These are phyloP conservation scores for Diaphora mendica DNA, from an alignment of 2,888 invertebrate genomes.

Conservation along the genomic window DNA sequence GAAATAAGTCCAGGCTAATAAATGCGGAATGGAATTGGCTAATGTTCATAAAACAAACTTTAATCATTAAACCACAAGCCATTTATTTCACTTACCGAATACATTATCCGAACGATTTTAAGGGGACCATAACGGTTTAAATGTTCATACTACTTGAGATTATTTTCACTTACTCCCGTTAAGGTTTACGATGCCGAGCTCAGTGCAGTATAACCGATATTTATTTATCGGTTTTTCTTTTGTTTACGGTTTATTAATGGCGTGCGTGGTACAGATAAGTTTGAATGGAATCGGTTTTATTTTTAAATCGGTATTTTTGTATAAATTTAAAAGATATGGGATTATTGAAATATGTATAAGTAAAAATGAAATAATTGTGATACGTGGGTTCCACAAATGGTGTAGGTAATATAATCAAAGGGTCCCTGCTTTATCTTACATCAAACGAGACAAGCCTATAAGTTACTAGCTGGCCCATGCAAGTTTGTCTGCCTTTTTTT, in stretches of 20 bases:
- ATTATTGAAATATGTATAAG: too few relatives aligned
- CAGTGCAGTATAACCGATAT: slow-evolving; percentile 24
- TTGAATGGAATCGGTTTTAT: background rate
- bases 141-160: slow-evolving; percentile 20
- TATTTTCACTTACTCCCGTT: slow-evolving; percentile 32
- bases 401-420: background rate
- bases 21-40: background rate
- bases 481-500: too few relatives aligned
- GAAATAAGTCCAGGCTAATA: background rate
- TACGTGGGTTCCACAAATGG: background rate
- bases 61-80: background rate
- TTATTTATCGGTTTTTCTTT: slow-evolving; percentile 31
- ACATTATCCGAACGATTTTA: slow-evolving; percentile 19
- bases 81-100: slow-evolving; percentile 19
- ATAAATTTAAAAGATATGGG: background rate
- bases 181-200: slow-evolving; percentile 25
- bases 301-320: slow-evolving; percentile 2
- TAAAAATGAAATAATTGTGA: background rate
- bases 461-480: background rate
- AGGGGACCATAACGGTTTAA: slow-evolving; percentile 22
- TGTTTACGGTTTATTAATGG: slow-evolving; percentile 31
- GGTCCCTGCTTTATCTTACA: background rate
- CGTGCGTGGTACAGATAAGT: slow-evolving; percentile 9
- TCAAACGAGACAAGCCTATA: background rate
- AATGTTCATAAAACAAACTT: slow-evolving; percentile 12